Evolutionary conservation across 2,113 vertebrate genomes (phyloP).

Genomic region (Ciconia stormi): DNA sequence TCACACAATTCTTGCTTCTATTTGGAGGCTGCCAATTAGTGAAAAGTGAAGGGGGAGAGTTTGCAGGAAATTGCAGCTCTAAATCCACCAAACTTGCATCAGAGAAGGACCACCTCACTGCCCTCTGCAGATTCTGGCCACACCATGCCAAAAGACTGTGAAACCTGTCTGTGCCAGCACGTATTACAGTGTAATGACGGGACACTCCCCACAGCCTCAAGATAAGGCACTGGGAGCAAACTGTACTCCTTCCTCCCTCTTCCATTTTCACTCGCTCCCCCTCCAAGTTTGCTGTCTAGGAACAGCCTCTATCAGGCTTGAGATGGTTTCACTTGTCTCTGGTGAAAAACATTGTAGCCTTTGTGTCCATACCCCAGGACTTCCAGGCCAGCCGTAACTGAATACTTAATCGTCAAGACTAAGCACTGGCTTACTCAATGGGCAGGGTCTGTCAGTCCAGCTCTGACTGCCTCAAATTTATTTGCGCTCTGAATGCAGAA

Average conservation of each 20-base stretch:
- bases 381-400: not conserved
- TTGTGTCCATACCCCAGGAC: not conserved
- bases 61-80: not conserved
- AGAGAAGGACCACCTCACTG: not conserved
- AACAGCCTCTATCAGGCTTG: not conserved
- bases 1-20: slow-evolving; percentile 13
- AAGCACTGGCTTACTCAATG: not conserved
- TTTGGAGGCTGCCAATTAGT: slow-evolving; percentile 33
- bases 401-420: not conserved
- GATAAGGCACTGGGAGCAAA: not conserved
- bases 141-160: not conserved
- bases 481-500: not conserved
- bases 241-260: not conserved
- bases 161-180: not conserved
- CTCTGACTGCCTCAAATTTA: not conserved
- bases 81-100: not conserved
- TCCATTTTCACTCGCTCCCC: fast-evolving
- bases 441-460: not conserved
- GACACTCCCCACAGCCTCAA: not conserved
- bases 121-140: not conserved
- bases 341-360: not conserved
- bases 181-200: fast-evolving
- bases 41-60: not conserved
- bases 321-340: not conserved
- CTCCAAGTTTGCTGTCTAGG: not conserved